Percentiles rank a stretch among this genome's conserved stretches.
phyloP scores from a whole-genome alignment of 2,113 vertebrate species.

The Cottus gobio region DNA sequence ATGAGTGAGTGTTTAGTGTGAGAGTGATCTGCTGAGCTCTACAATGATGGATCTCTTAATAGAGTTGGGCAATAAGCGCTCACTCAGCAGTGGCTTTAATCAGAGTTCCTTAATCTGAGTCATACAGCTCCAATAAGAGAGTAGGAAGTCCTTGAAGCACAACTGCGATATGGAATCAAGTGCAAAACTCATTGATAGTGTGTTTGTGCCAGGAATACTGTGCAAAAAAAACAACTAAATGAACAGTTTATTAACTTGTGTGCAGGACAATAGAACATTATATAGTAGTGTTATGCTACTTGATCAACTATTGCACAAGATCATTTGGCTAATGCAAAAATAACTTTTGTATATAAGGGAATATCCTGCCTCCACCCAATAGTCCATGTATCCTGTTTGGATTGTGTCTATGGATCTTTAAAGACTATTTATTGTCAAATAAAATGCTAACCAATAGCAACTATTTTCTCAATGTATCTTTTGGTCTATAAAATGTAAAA shows the following conservation, averaged over 20 bases:
- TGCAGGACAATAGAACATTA: not conserved
- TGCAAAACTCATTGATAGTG: not conserved
- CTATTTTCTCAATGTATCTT: not conserved
- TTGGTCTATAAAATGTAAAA: not conserved
- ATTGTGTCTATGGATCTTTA: not conserved
- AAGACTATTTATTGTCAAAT: not conserved
- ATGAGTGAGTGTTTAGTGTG: conserved; percentile 17
- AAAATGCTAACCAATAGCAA: conserved; percentile 3
- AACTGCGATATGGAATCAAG: conserved; percentile 13
- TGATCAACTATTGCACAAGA: not conserved
- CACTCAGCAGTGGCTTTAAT: conserved; percentile 70
- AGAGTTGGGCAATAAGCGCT: conserved; percentile 57
- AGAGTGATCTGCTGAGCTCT: conserved; percentile 46
- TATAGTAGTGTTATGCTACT: not conserved
- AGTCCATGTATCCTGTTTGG: not conserved
- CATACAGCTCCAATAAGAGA: conserved; percentile 8
- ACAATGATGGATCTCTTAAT: conserved; percentile 61
- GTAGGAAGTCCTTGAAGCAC: conserved; percentile 36
- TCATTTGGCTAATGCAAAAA: not conserved
- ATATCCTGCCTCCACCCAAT: not conserved
- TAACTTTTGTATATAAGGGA: not conserved
- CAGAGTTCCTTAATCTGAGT: conserved; percentile 59
- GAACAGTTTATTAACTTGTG: not conserved
- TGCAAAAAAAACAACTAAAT: not conserved
- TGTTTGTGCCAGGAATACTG: not conserved